Evolutionary conservation across 2,113 vertebrate genomes (phyloP).

Genomic region (Sialia sialis): DNA sequence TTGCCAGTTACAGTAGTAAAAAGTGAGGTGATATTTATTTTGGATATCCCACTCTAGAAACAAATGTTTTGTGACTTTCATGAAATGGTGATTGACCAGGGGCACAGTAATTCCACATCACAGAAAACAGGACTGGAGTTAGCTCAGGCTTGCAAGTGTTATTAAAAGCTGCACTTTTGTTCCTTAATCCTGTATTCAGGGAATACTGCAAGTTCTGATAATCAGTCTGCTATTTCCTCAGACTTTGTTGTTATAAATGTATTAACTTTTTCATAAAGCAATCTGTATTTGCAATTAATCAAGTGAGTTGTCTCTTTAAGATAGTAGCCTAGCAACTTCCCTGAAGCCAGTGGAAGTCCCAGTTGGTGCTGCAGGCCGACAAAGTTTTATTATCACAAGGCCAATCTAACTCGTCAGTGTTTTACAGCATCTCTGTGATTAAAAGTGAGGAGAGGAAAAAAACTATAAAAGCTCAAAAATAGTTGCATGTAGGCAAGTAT

Average conservation of each 20-base stretch:
- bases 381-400: constrained; percentile 52
- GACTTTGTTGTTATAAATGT: constrained; percentile 65
- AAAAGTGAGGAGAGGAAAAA: neutral
- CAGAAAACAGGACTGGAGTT: neutral
- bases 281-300: constrained; percentile 75
- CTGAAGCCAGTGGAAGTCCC: constrained; percentile 41
- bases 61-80: neutral
- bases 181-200: constrained; percentile 52
- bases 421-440: constrained; percentile 60
- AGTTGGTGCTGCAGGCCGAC: constrained; percentile 35
- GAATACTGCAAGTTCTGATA: constrained; percentile 59
- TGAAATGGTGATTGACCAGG: neutral
- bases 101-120: neutral
- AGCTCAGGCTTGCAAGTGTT: neutral
- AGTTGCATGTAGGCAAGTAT: neutral
- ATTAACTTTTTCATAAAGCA: constrained; percentile 61
- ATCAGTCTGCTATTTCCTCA: constrained; percentile 56
- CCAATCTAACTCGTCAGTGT: constrained; percentile 38
- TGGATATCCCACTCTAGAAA: neutral
- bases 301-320: constrained; percentile 72
- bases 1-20: neutral
- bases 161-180: constrained; percentile 52
- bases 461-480: neutral
- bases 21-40: neutral
- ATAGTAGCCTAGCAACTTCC: constrained; percentile 75